These are phyloP conservation scores for Auanema sp. DNA, from an alignment of 2,888 invertebrate species.

Conservation along the genomic window DNA sequence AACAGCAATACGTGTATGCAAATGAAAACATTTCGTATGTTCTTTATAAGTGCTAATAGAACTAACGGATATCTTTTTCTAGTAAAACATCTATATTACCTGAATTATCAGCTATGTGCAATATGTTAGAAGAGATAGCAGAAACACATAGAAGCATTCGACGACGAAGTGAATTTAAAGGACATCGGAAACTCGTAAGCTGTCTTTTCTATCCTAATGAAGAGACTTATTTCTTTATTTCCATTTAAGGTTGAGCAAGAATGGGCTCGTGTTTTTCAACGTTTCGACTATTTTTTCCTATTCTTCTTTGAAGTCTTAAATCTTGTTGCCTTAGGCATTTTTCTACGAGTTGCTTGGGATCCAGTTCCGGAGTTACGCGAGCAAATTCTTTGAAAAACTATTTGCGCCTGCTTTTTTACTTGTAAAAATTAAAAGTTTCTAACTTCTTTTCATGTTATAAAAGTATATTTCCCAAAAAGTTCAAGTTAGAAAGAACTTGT, in stretches of 20 bases:
- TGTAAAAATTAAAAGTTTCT: background rate
- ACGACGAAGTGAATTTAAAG: conserved; percentile 28
- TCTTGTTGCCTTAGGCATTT: conserved; percentile 49
- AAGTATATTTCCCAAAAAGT: no score
- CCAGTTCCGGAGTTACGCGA: conserved; percentile 52
- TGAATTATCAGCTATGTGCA: conserved; percentile 46
- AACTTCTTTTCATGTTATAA: background rate
- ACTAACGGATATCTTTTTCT: background rate
- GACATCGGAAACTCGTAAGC: conserved; percentile 6
- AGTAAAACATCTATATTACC: conserved; percentile 11
- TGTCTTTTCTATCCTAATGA: background rate
- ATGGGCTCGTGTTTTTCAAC: conserved; percentile 51
- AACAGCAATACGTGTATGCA: background rate
- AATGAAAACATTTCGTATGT: background rate
- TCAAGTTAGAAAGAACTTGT: no score
- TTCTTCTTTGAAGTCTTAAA: conserved; percentile 52
- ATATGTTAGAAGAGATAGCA: conserved; percentile 51
- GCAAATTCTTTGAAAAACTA: conserved; percentile 29
- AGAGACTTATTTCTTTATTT: background rate
- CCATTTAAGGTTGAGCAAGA: conserved; percentile 48
- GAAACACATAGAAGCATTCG: conserved; percentile 47
- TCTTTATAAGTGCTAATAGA: background rate
- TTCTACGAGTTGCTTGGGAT: conserved; percentile 51
- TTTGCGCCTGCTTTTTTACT: background rate
- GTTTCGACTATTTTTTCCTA: conserved; percentile 52